A percentile compares a stretch with the other conserved stretches of the same genome.
phyloP scores from a whole-genome alignment of 2,888 invertebrate species.

The Gisinianus flammeolus region DNA sequence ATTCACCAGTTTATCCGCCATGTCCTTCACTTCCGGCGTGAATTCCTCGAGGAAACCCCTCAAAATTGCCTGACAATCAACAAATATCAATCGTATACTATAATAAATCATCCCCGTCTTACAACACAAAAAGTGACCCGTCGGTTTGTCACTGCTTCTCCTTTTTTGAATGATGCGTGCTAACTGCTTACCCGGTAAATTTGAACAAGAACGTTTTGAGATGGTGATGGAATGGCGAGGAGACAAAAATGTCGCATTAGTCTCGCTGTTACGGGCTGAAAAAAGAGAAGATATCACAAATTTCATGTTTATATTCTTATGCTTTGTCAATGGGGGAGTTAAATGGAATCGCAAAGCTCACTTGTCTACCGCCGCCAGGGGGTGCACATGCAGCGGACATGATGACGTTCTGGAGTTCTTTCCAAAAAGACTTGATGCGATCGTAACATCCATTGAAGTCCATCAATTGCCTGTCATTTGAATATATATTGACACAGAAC shows the following conservation, averaged over 20 bases:
- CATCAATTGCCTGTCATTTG: constrained; percentile 69
- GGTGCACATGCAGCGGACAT: constrained; percentile 85
- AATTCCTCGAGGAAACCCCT: constrained; percentile 81
- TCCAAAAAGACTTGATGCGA: constrained; percentile 87
- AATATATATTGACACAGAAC: not conserved
- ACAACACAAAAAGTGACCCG: too few species aligned
- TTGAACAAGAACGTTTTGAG: constrained; percentile 74
- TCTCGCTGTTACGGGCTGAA: constrained; percentile 79
- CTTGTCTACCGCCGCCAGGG: constrained; percentile 88
- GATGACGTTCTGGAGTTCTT: constrained; percentile 81
- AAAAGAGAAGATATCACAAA: too few species aligned
- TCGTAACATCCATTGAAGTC: constrained; percentile 86
- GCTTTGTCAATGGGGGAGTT: too few species aligned
- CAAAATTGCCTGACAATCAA: constrained; percentile 68
- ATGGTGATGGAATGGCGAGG: constrained; percentile 81
- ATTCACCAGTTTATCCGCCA: constrained; percentile 76
- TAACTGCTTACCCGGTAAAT: constrained; percentile 70
- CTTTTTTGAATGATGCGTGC: constrained; percentile 8
- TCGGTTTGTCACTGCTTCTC: too few species aligned
- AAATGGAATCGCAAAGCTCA: too few species aligned
- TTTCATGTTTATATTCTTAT: too few species aligned
- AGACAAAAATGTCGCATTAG: constrained; percentile 89
- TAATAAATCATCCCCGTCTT: too few species aligned
- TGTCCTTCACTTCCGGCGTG: constrained; percentile 70
- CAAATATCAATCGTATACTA: too few species aligned